Evolutionary conservation across 2,113 vertebrate species (phyloP), one percentile per base, ranked within the genome.

Genomic region (Labrus mixtus): DNA sequence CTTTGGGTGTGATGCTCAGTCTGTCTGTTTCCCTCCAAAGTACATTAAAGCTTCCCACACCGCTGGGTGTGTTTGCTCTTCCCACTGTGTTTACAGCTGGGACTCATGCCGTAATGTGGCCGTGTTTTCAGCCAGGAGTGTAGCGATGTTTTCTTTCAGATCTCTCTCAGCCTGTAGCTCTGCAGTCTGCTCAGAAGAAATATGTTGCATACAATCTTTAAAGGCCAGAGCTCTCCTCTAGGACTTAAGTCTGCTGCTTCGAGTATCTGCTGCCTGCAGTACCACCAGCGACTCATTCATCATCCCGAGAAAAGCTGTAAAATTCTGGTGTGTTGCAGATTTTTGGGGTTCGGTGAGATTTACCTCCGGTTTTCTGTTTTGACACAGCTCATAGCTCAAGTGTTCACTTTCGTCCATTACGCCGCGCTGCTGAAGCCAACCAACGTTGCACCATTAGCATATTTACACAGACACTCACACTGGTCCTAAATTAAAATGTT

Each of bases 401-500:
- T 36, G 37, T 71, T 86, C 72, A 54, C 79, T 81, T 83, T 85
- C 67, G 68, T 29, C 46, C 70, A 16, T 68, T 48, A 64, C 53
- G 33, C 50, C 22, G 33, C 37, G 53, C 72, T 25, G 68, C 73
- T 75, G 37, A 46, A 67, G 50, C 68, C 53, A 37, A 61, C 69
- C 6, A 13, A 41, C 56, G 37, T 59, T 33, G 55, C 48, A 43
- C 22, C 63, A 22, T 79, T 58, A 43, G 67, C 43, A 33, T 89
- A 82, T 88, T 78, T 75, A 82, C 69, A 3, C 51, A 55, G 69
- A 78, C 60, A 37, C 45, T 72, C 58, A 17, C 36, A 23, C 50
- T 37, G 76, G 41, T 58, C 68, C 66, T 87, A 84, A 87, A 85
- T 88, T 82, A 64, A 84, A 74, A 53, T 73, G 65, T 50, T 73